These are phyloP conservation scores for Nycticebus coucang DNA, from an alignment of 2,113 vertebrate species.

Conservation along the genomic window DNA sequence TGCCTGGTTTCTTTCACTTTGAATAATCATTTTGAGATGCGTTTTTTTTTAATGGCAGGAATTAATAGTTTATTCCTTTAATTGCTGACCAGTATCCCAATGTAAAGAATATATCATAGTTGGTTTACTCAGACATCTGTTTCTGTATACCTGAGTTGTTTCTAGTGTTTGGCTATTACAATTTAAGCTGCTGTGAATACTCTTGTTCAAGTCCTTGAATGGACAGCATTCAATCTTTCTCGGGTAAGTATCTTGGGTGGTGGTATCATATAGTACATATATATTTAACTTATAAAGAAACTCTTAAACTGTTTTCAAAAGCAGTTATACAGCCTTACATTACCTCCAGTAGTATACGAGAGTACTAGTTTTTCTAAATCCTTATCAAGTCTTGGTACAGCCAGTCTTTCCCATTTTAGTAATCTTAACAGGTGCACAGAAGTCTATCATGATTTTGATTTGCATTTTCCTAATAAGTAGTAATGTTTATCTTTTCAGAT, in stretches of 20 bases:
- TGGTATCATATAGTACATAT: not conserved
- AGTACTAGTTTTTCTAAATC: not conserved
- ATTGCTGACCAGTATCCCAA: not conserved
- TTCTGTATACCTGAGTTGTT: not conserved
- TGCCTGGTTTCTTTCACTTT: not conserved
- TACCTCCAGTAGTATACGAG: not conserved
- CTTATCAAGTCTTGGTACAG: not conserved
- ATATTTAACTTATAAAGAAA: not conserved
- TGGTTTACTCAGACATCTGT: not conserved
- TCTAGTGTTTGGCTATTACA: constrained; percentile 20
- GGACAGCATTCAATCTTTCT: not conserved
- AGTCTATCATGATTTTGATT: not conserved
- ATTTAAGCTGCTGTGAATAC: not conserved
- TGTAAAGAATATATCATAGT: not conserved
- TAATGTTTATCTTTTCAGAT: not conserved
- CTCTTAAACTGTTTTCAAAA: constrained; percentile 3
- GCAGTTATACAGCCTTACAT: not conserved
- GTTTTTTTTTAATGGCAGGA: not conserved
- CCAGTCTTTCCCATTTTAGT: not conserved
- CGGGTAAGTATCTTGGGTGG: not conserved
- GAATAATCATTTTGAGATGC: not conserved
- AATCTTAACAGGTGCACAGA: not conserved
- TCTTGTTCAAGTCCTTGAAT: not conserved
- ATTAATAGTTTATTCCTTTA: not conserved
- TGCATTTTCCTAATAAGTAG: not conserved